Conservation (phyloP, 2,797 vertebrate genomes). For the Catharus ustulatus region DNA sequence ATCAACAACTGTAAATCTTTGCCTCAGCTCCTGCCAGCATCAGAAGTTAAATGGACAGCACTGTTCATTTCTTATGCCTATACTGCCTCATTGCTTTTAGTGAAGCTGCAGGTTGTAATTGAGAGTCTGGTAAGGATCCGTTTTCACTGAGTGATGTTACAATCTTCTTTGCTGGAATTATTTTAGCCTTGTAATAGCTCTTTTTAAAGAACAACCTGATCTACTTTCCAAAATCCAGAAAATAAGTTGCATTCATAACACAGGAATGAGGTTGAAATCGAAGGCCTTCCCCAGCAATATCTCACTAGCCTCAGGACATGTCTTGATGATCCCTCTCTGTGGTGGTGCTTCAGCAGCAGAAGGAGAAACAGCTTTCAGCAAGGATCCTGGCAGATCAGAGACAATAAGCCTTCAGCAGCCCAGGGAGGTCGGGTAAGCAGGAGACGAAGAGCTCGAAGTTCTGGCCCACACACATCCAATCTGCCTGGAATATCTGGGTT, state of each 20-base stretch:
- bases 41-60: conserved; percentile 16
- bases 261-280: neutral
- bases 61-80: conserved; percentile 15
- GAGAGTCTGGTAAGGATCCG: neutral
- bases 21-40: neutral
- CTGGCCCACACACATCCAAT: neutral
- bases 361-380: conserved; percentile 3
- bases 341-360: neutral
- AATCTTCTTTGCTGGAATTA: neutral
- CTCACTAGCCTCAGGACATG: neutral
- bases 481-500: neutral
- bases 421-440: neutral
- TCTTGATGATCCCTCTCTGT: neutral
- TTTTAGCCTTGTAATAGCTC: conserved; percentile 13
- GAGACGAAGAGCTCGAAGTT: neutral
- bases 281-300: neutral
- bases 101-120: neutral
- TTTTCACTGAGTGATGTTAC: conserved; percentile 25
- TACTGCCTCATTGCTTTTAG: neutral
- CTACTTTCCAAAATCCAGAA: conserved; percentile 2
- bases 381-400: neutral
- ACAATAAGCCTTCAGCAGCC: neutral
- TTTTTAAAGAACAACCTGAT: conserved; percentile 17
- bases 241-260: neutral
- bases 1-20: conserved; percentile 36